These are phyloP conservation scores for Nixonia krombeini DNA, from an alignment of 1,140 invertebrate species.

Conservation along the genomic window DNA sequence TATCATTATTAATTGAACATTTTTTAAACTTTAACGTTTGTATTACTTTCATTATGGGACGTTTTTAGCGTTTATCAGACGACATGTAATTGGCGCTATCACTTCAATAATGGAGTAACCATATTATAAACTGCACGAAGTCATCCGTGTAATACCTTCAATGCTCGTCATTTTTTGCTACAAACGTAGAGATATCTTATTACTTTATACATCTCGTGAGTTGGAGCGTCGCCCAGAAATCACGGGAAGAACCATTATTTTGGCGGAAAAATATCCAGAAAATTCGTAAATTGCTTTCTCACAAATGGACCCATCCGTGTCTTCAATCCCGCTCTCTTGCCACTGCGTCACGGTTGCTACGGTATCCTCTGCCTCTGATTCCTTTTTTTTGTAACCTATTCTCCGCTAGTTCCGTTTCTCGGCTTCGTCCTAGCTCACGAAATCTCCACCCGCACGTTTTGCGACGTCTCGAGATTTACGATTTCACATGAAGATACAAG, in stretches of 20 bases:
- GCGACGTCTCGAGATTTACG: conserved; percentile 44
- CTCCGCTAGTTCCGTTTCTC: conserved; percentile 16
- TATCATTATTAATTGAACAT: too few species aligned
- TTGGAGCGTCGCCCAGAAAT: conserved; percentile 50
- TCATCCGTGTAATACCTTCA: conserved; percentile 32
- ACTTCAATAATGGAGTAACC: conserved; percentile 31
- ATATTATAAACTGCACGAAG: conserved; percentile 21
- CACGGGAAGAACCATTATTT: conserved; percentile 44
- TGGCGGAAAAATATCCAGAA: conserved; percentile 46
- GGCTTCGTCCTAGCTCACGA: conserved; percentile 34
- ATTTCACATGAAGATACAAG: conserved; percentile 26
- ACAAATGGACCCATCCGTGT: conserved; percentile 40
- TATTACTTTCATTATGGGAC: too few species aligned
- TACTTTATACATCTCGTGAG: conserved; percentile 45
- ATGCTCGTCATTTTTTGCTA: conserved; percentile 21
- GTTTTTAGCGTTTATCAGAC: too few species aligned
- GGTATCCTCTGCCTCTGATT: conserved; percentile 7
- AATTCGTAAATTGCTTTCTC: conserved; percentile 52
- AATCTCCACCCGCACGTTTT: conserved; percentile 35
- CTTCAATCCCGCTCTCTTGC: conserved; percentile 15
- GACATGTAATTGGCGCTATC: too few species aligned
- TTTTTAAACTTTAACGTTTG: too few species aligned
- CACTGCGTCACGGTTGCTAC: conserved; percentile 13
- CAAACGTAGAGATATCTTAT: conserved; percentile 37
- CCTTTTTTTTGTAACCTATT: conserved; percentile 24